Percentiles rank a stretch among this genome's conserved stretches.
Conservation (phyloP, 30 jellyfish, hydroid and myxozoan species). For the Morbakka virulenta region DNA sequence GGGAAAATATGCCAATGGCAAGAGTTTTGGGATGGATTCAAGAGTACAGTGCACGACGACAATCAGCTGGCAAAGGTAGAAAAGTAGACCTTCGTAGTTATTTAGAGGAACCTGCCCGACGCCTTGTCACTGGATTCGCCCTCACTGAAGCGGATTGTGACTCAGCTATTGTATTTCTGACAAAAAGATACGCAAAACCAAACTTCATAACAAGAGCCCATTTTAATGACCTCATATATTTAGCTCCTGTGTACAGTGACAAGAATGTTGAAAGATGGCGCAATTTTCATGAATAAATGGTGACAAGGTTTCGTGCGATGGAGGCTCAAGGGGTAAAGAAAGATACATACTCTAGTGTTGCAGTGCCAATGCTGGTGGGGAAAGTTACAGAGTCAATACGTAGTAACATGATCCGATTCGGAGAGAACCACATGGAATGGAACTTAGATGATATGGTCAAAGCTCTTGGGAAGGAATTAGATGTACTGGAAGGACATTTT, state of each 20-base stretch:
- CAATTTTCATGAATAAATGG: neutral
- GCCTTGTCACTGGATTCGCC: neutral
- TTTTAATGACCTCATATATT: neutral
- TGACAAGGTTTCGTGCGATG: neutral
- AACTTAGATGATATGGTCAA: conserved; percentile 12
- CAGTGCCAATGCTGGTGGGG: neutral
- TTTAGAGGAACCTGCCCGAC: neutral
- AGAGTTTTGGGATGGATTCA: neutral
- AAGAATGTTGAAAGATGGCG: neutral
- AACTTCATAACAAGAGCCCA: neutral
- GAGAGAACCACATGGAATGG: conserved; percentile 41
- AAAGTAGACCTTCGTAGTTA: neutral
- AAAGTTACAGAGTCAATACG: neutral
- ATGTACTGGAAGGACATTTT: neutral
- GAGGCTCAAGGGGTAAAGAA: neutral
- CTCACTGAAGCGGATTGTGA: neutral
- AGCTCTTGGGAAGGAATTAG: conserved; percentile 8
- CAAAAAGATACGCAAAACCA: neutral
- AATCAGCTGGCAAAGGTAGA: neutral
- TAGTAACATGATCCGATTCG: neutral
- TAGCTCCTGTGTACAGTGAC: neutral
- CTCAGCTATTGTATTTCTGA: neutral
- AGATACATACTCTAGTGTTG: neutral
- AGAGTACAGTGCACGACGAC: neutral
- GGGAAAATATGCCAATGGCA: neutral